These are phyloP conservation scores for Hydrochoerus hydrochaeris DNA, from an alignment of 2,113 vertebrate species.

Conservation along the genomic window DNA sequence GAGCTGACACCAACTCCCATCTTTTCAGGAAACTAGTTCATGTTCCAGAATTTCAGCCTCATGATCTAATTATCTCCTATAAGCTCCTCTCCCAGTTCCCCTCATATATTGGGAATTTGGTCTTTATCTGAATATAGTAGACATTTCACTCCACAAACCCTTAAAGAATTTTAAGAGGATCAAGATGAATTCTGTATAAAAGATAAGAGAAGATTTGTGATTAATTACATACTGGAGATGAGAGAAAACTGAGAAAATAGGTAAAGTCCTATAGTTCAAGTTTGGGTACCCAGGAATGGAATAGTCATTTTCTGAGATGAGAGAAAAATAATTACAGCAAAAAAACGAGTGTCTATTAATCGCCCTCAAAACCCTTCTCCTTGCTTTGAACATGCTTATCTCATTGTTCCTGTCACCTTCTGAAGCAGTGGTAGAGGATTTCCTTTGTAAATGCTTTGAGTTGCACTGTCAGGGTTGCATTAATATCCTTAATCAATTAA, in stretches of 20 bases:
- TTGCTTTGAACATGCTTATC: neutral
- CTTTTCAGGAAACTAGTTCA: neutral
- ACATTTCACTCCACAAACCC: neutral
- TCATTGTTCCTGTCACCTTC: neutral
- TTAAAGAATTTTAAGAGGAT: neutral
- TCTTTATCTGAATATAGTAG: neutral
- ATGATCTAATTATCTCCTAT: neutral
- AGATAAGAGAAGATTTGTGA: neutral
- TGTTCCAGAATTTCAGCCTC: neutral
- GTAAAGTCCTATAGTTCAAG: neutral
- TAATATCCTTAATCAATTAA: neutral
- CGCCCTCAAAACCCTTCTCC: neutral
- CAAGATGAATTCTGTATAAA: neutral
- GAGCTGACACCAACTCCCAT: accelerated
- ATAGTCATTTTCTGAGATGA: neutral
- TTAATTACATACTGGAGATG: neutral
- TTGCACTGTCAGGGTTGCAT: neutral
- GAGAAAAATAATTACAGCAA: neutral
- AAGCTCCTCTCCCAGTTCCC: neutral
- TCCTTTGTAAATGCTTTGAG: neutral
- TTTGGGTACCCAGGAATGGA: neutral
- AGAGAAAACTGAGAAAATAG: neutral
- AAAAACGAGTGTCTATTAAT: neutral
- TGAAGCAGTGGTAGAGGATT: no score
- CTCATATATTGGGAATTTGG: neutral